These are phyloP conservation scores for Sebastes flavidus DNA, from an alignment of 2,797 vertebrate species.

Conservation along the genomic window DNA sequence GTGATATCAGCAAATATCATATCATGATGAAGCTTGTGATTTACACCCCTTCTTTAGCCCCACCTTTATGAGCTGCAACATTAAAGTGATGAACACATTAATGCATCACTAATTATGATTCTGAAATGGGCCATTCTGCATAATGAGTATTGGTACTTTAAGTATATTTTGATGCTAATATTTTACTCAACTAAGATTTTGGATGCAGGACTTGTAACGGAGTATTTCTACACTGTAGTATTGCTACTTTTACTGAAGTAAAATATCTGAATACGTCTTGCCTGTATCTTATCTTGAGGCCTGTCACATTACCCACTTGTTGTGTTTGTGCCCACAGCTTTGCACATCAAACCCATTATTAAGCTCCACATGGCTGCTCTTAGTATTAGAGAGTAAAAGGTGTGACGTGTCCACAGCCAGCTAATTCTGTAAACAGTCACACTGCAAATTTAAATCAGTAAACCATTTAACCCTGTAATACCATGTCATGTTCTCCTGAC, in stretches of 20 bases:
- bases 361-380: slow-evolving; percentile 24
- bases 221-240: not conserved
- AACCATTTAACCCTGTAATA: slow-evolving; percentile 43
- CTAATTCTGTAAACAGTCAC: slow-evolving; percentile 46
- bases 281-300: not conserved
- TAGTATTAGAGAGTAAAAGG: not conserved
- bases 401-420: slow-evolving; percentile 34
- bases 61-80: not conserved
- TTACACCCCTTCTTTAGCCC: no score
- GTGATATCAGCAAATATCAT: no score
- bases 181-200: not conserved
- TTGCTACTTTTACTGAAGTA: not conserved
- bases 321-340: not conserved
- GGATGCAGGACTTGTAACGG: not conserved
- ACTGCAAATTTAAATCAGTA: slow-evolving; percentile 47
- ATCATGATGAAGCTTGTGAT: no score
- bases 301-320: not conserved
- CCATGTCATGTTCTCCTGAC: not conserved
- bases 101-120: not conserved
- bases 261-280: not conserved
- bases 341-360: not conserved
- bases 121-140: not conserved
- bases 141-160: not conserved
- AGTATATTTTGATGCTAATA: not conserved
- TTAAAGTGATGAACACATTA: not conserved